Conservation (phyloP, 2,113 vertebrate genomes). For the Carlito syrichta region DNA sequence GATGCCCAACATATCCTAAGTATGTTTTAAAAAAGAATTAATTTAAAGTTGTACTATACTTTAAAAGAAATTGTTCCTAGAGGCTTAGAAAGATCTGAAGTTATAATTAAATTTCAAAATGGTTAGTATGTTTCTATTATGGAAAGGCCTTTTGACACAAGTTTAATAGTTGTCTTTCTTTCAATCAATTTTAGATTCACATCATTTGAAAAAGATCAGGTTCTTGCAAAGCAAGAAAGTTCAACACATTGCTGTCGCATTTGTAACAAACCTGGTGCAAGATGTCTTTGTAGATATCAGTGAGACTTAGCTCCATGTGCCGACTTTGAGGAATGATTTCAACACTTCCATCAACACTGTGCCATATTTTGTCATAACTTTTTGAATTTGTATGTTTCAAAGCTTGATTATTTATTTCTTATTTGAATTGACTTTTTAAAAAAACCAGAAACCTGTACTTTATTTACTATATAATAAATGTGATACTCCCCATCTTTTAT, state of each 20-base stretch:
- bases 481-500: background rate
- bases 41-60: conserved; percentile 42
- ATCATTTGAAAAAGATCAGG: conserved; percentile 60
- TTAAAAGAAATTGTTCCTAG: conserved; percentile 59
- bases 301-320: background rate
- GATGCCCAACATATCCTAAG: background rate
- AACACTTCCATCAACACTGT: background rate
- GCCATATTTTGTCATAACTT: background rate
- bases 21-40: conserved; percentile 9
- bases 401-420: background rate
- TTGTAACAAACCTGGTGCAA: background rate
- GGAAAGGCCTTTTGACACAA: conserved; percentile 59
- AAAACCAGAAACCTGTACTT: background rate
- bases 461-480: background rate
- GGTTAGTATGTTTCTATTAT: conserved; percentile 34
- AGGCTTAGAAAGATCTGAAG: conserved; percentile 35
- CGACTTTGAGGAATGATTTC: background rate
- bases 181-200: conserved; percentile 61
- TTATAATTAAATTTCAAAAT: conserved; percentile 64
- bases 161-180: conserved; percentile 46
- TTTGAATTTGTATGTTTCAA: background rate
- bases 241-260: background rate
- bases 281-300: background rate
- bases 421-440: background rate
- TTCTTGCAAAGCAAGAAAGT: conserved; percentile 2